phyloP scores from a whole-genome alignment of 2,113 vertebrate genomes.

The Pterocles gutturalis region DNA sequence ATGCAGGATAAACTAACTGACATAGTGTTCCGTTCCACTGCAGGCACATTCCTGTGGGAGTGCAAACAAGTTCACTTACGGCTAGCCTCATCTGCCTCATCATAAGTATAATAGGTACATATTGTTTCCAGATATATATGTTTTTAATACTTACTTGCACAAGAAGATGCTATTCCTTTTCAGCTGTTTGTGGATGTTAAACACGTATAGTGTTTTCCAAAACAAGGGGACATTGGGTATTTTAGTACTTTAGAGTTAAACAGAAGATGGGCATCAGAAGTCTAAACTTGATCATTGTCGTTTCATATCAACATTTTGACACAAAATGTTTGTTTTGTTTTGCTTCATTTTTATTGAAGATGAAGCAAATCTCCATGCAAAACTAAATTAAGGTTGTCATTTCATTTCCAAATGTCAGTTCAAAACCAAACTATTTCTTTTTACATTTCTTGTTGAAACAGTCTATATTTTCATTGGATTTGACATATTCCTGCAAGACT shows the following conservation, averaged over 20 bases:
- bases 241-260: neutral
- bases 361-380: neutral
- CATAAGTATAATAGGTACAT: neutral
- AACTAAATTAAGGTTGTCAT: neutral
- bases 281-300: neutral
- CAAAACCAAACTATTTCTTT: neutral
- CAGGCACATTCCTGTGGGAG: neutral
- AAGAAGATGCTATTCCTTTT: neutral
- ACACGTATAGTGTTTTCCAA: neutral
- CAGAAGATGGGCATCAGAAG: neutral
- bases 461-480: neutral
- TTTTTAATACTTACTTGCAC: neutral
- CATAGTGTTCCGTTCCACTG: neutral
- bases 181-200: neutral
- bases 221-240: neutral
- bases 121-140: neutral
- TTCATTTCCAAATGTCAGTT: neutral
- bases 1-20: constrained; percentile 24
- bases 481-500: neutral
- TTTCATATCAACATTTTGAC: neutral
- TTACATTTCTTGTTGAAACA: neutral
- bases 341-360: neutral
- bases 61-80: neutral
- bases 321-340: neutral
- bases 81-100: neutral